phyloP scores from a whole-genome alignment of 2,113 vertebrate genomes.

The Eclectus roratus region DNA sequence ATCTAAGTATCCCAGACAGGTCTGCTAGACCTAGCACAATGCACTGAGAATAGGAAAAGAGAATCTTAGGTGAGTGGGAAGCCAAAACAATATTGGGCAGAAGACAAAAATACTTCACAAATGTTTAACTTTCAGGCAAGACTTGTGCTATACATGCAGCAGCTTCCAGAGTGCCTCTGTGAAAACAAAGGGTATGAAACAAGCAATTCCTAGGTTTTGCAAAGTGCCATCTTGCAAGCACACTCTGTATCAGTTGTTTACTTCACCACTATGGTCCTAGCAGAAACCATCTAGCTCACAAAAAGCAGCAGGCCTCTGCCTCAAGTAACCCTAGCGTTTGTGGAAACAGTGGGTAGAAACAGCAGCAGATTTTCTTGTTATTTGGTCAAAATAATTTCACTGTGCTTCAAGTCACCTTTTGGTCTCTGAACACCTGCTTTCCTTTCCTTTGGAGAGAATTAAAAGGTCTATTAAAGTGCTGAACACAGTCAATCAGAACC shows the following conservation, averaged over 20 bases:
- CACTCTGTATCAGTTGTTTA: neutral
- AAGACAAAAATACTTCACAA: neutral
- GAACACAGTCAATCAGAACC: neutral
- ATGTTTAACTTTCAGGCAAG: neutral
- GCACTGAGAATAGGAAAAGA: neutral
- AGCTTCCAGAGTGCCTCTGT: neutral
- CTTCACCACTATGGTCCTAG: neutral
- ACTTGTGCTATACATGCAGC: neutral
- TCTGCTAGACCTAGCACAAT: neutral
- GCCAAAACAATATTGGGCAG: neutral
- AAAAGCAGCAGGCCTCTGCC: neutral
- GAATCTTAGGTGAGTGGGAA: neutral
- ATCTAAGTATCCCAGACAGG: neutral
- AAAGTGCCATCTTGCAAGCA: neutral
- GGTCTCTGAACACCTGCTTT: neutral
- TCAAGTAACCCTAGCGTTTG: neutral
- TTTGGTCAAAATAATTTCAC: neutral
- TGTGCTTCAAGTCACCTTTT: neutral
- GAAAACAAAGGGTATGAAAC: neutral
- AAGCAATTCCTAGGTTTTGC: neutral
- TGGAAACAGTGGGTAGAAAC: neutral
- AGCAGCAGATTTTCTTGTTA: neutral
- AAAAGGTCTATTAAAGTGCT: neutral
- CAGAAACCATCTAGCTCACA: neutral
- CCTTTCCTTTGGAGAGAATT: neutral